Percentiles rank a stretch among this genome's conserved stretches.
Conservation (phyloP, 2,888 invertebrate genomes). For the Aricia artaxerxes region DNA sequence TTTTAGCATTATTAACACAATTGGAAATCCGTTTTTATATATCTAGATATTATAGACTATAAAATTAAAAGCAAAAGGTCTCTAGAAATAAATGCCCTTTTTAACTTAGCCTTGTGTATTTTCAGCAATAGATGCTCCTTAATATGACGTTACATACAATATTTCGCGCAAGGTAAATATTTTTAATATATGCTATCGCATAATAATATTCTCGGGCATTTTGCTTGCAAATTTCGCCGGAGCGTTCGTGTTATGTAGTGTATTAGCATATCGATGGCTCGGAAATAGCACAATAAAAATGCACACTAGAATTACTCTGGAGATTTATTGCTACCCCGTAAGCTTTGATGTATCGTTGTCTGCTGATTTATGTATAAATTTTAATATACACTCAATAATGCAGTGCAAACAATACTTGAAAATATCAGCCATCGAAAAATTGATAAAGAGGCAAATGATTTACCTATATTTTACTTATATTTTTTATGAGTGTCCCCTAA, state of each 20-base stretch:
- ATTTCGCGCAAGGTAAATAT: constrained; percentile 27
- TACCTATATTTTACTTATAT: too few relatives aligned
- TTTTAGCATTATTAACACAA: too few relatives aligned
- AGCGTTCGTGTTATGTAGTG: constrained; percentile 51
- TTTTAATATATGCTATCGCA: constrained; percentile 35
- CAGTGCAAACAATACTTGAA: not conserved
- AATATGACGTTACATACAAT: not conserved
- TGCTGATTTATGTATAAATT: not conserved
- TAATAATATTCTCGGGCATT: constrained; percentile 50
- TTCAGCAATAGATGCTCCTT: not conserved
- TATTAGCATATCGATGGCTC: constrained; percentile 61
- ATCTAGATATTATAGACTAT: too few relatives aligned
- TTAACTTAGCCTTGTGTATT: not conserved
- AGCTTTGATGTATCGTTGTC: constrained; percentile 27
- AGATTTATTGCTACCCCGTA: constrained; percentile 24
- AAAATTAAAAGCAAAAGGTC: not conserved
- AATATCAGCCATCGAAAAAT: not conserved
- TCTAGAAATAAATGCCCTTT: not conserved
- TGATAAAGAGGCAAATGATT: too few relatives aligned
- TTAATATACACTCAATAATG: constrained; percentile 12
- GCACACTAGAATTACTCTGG: constrained; percentile 42
- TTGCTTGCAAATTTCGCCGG: constrained; percentile 63
- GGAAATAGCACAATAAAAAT: constrained; percentile 51
- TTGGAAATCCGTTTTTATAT: too few relatives aligned
- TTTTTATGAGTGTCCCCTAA: too few relatives aligned